Evolutionary conservation across 2,888 invertebrate species (phyloP).

Genomic region (Hedychridium roseum): DNA sequence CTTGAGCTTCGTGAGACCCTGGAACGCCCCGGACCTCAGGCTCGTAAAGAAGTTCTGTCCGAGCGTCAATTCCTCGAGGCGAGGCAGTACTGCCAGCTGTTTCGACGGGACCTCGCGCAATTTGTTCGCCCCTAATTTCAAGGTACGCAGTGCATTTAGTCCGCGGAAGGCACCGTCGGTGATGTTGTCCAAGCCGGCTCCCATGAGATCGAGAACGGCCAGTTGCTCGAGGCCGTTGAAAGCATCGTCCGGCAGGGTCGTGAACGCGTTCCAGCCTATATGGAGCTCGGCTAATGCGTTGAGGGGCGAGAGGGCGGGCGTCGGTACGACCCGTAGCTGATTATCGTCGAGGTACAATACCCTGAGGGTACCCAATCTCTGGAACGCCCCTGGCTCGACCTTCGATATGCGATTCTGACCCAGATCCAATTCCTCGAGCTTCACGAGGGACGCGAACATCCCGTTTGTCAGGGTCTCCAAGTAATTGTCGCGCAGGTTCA

Average conservation of each 20-base stretch:
- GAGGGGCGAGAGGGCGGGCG: constrained; percentile 75
- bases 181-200: constrained; percentile 82
- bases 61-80: constrained; percentile 81
- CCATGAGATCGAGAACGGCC: constrained; percentile 79
- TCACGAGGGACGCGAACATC: constrained; percentile 77
- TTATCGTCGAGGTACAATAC: constrained; percentile 87
- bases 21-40: constrained; percentile 78
- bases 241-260: constrained; percentile 77
- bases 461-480: constrained; percentile 80
- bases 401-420: constrained; percentile 85
- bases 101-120: constrained; percentile 78
- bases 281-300: constrained; percentile 84
- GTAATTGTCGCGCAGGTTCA: constrained; percentile 84
- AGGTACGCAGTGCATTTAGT: constrained; percentile 76
- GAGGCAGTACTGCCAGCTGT: constrained; percentile 74
- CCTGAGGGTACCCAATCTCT: constrained; percentile 77
- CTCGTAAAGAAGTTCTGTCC: constrained; percentile 83
- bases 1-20: constrained; percentile 79
- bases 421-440: constrained; percentile 84
- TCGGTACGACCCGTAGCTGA: constrained; percentile 79
- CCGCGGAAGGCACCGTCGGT: constrained; percentile 80
- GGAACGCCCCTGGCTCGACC: constrained; percentile 80
- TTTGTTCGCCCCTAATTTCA: constrained; percentile 84
- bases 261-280: constrained; percentile 84
- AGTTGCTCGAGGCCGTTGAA: constrained; percentile 80